A percentile compares a stretch with the other conserved stretches of the same genome.
Evolutionary conservation across 2,888 invertebrate species (phyloP).

Genomic region (Synergus japonicus): DNA sequence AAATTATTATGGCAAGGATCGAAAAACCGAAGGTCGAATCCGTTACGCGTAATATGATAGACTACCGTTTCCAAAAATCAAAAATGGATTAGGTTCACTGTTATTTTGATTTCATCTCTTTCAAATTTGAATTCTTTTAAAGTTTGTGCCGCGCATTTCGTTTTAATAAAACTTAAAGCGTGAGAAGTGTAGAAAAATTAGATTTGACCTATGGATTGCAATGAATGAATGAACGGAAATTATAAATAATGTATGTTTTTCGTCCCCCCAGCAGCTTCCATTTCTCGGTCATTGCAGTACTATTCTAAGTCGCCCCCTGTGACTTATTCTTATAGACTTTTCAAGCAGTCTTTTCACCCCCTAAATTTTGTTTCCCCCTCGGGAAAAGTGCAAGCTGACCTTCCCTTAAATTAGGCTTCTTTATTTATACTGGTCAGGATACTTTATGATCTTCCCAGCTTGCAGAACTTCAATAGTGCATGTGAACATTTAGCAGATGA

Average conservation of each 20-base stretch:
- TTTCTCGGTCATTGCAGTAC: slow-evolving; percentile 17
- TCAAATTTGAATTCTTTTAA: not conserved
- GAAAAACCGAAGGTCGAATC: not conserved
- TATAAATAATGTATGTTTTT: slow-evolving; percentile 18
- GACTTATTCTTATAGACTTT: slow-evolving; percentile 18
- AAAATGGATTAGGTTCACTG: not conserved
- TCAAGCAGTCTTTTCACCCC: slow-evolving; percentile 14
- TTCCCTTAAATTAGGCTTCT: slow-evolving; percentile 18
- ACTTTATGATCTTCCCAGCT: slow-evolving; percentile 5
- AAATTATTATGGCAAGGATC: not conserved
- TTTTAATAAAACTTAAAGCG: not conserved
- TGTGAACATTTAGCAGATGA: not conserved
- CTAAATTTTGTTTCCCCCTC: slow-evolving; percentile 11
- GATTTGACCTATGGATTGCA: not conserved
- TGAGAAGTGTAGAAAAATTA: not conserved
- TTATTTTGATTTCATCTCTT: not conserved
- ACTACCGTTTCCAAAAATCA: not conserved
- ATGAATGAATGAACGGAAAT: slow-evolving; percentile 11
- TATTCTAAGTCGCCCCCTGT: slow-evolving; percentile 28
- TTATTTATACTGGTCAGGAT: slow-evolving; percentile 4
- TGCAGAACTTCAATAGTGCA: not conserved
- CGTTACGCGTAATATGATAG: not conserved
- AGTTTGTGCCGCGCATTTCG: not conserved
- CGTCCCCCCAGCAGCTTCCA: not conserved
- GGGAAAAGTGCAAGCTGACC: slow-evolving; percentile 3